These are phyloP conservation scores for Ichneumoninae sp. DNA, from an alignment of 2,888 invertebrate species.

Conservation along the genomic window DNA sequence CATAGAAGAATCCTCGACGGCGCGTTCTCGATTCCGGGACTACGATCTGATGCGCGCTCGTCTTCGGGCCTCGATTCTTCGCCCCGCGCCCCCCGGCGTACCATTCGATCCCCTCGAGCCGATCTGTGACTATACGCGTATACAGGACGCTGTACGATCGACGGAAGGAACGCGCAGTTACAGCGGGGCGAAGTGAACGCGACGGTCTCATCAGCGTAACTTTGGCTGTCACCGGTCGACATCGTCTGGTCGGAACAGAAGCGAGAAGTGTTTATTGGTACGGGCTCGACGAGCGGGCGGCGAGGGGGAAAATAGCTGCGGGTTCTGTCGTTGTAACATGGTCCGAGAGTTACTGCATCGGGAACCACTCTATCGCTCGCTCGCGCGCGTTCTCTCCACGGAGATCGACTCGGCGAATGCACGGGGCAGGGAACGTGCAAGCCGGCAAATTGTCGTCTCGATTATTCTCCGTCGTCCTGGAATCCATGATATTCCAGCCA, in stretches of 20 bases:
- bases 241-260: constrained; percentile 60
- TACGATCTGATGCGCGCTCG: constrained; percentile 23
- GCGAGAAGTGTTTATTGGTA: constrained; percentile 64
- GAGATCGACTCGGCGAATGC: constrained; percentile 23
- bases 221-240: constrained; percentile 71
- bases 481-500: constrained; percentile 64
- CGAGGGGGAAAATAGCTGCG: constrained; percentile 41
- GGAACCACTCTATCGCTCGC: constrained; percentile 36
- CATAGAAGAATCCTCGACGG: constrained; percentile 39
- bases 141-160: constrained; percentile 24
- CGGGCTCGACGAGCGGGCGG: constrained; percentile 52
- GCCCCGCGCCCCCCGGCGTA: background rate
- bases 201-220: constrained; percentile 78
- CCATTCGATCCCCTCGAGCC: background rate
- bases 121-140: constrained; percentile 30
- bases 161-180: constrained; percentile 36
- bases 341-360: constrained; percentile 58
- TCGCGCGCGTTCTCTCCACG: background rate
- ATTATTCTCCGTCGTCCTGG: constrained; percentile 56
- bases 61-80: constrained; percentile 14
- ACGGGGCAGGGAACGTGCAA: constrained; percentile 67
- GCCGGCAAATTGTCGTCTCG: constrained; percentile 65
- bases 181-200: constrained; percentile 31
- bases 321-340: constrained; percentile 53
- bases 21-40: constrained; percentile 38